Conservation (phyloP, 2,797 vertebrate species). For the Sebastes itinus region DNA sequence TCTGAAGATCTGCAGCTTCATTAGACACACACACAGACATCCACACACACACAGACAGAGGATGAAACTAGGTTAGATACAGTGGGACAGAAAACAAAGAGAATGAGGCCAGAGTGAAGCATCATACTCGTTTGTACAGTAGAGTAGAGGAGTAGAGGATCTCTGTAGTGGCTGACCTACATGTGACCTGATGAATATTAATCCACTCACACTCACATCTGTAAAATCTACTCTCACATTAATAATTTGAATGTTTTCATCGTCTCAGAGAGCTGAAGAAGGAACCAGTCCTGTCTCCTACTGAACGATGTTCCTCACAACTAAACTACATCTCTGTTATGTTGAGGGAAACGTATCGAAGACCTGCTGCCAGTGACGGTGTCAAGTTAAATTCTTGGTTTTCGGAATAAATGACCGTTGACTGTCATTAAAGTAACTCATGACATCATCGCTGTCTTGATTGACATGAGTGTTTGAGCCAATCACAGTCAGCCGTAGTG, state of each 20-base stretch:
- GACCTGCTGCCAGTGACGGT: too few species aligned
- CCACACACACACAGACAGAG: neutral
- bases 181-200: slow-evolving; percentile 17
- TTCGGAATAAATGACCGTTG: too few species aligned
- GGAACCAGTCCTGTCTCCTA: neutral
- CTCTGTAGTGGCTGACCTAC: slow-evolving; percentile 8
- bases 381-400: too few species aligned
- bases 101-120: slow-evolving; percentile 7
- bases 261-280: neutral
- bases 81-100: slow-evolving; percentile 10
- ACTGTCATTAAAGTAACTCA: too few species aligned
- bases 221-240: neutral
- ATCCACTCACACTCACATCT: neutral
- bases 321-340: too few species aligned
- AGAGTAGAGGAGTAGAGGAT: neutral
- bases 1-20: slow-evolving; percentile 2
- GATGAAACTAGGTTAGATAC: slow-evolving; percentile 18
- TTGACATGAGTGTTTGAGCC: too few species aligned
- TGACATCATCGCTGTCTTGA: too few species aligned
- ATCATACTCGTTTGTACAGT: neutral
- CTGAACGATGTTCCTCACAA: too few species aligned
- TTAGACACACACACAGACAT: neutral
- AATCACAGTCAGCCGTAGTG: too few species aligned
- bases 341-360: too few species aligned
- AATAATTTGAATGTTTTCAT: neutral